These are phyloP conservation scores for Dissostichus mawsoni DNA, from an alignment of 2,113 vertebrate species.

Conservation along the genomic window DNA sequence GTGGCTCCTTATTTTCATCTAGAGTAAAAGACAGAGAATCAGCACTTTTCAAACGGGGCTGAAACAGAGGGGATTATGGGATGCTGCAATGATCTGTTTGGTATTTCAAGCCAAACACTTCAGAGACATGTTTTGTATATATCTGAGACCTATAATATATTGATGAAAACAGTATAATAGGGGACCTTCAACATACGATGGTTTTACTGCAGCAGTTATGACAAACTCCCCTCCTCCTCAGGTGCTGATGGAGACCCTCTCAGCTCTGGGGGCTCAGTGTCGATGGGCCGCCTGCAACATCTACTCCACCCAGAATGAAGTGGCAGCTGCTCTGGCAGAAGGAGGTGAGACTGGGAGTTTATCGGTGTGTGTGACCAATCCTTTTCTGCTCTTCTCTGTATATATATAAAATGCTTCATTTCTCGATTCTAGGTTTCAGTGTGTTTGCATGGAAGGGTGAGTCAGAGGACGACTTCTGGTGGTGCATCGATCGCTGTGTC, in stretches of 20 bases:
- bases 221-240: constrained; percentile 53
- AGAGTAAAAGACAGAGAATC: no score
- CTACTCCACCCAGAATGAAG: constrained; percentile 98
- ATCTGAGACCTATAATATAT: no score
- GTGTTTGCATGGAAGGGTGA: constrained; percentile 99
- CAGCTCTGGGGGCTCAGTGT: constrained; percentile 95
- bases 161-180: no score
- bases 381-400: constrained; percentile 2
- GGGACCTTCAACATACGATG: not conserved
- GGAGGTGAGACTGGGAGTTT: constrained; percentile 84
- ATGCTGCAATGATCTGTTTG: no score
- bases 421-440: constrained; percentile 87
- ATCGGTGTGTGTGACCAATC: not conserved
- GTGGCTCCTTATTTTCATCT: no score
- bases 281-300: constrained; percentile 99
- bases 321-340: constrained; percentile 96
- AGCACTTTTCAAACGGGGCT: no score
- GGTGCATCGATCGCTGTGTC: constrained; percentile 99
- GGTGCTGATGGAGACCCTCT: constrained; percentile 98
- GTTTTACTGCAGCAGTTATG: not conserved
- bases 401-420: not conserved
- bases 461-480: constrained; percentile 99
- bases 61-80: no score
- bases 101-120: no score
- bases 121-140: no score